Conservation (phyloP, 92 coral and sea anemone genomes). For the Parazoanthus swiftii region DNA sequence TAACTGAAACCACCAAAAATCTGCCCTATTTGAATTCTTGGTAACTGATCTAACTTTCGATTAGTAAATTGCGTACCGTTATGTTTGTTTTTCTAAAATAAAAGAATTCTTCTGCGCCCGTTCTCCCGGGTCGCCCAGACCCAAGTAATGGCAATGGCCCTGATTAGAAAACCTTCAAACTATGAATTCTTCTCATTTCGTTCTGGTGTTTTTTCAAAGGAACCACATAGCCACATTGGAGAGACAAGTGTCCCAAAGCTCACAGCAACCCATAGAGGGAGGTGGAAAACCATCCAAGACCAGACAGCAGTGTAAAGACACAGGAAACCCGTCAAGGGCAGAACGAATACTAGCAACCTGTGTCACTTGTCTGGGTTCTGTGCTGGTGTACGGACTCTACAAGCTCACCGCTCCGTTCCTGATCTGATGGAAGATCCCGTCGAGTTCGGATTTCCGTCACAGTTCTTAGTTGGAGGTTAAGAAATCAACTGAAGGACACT, state of each 20-base stretch:
- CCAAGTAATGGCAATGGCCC: neutral
- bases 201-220: neutral
- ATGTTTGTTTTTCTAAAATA: too few relatives aligned
- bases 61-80: too few relatives aligned
- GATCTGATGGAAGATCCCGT: neutral
- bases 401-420: conserved; percentile 20
- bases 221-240: neutral
- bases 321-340: neutral
- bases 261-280: neutral
- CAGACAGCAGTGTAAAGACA: neutral
- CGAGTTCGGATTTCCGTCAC: neutral
- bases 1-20: too few relatives aligned
- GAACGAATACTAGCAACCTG: conserved; percentile 20
- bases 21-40: too few relatives aligned
- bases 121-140: too few relatives aligned
- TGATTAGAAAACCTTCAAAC: neutral
- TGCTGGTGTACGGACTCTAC: conserved; percentile 32
- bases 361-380: conserved; percentile 30
- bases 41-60: too few relatives aligned
- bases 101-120: too few relatives aligned
- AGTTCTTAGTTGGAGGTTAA: neutral
- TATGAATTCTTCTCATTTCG: neutral
- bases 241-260: neutral
- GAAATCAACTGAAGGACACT: neutral
- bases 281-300: neutral